Percentiles rank a stretch among this genome's conserved stretches.
phyloP scores from a whole-genome alignment of 1,140 invertebrate species.

The Polypedilum vanderplanki region DNA sequence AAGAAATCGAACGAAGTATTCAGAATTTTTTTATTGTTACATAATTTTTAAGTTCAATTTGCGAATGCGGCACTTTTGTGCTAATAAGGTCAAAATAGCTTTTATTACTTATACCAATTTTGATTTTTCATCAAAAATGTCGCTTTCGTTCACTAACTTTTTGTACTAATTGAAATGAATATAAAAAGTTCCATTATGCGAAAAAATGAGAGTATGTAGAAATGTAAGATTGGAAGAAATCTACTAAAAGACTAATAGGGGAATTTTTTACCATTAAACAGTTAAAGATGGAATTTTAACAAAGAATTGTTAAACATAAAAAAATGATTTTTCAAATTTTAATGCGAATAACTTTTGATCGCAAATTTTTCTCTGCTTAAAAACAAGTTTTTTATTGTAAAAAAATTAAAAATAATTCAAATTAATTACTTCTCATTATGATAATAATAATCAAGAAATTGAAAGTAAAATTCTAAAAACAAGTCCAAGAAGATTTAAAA shows the following conservation, averaged over 20 bases:
- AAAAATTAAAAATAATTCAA: too few relatives aligned
- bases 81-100: too few relatives aligned
- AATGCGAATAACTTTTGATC: conserved; percentile 8
- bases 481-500: not conserved
- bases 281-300: not conserved
- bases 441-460: not conserved
- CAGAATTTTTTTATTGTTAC: conserved; percentile 8
- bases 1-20: conserved; percentile 25
- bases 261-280: conserved; percentile 20
- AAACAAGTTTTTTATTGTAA: too few relatives aligned
- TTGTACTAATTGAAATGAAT: not conserved
- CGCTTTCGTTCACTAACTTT: too few relatives aligned
- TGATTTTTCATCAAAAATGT: too few relatives aligned
- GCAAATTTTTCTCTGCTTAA: not conserved
- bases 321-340: conserved; percentile 22
- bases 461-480: not conserved
- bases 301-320: conserved; percentile 5
- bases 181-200: not conserved
- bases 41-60: conserved; percentile 3
- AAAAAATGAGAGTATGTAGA: too few relatives aligned
- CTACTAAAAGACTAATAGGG: conserved; percentile 28
- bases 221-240: not conserved
- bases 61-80: too few relatives aligned
- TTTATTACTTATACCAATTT: too few relatives aligned
- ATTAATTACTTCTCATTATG: too few relatives aligned